Conservation (phyloP, 2,113 vertebrate genomes). For the Spheniscus mendiculus region DNA sequence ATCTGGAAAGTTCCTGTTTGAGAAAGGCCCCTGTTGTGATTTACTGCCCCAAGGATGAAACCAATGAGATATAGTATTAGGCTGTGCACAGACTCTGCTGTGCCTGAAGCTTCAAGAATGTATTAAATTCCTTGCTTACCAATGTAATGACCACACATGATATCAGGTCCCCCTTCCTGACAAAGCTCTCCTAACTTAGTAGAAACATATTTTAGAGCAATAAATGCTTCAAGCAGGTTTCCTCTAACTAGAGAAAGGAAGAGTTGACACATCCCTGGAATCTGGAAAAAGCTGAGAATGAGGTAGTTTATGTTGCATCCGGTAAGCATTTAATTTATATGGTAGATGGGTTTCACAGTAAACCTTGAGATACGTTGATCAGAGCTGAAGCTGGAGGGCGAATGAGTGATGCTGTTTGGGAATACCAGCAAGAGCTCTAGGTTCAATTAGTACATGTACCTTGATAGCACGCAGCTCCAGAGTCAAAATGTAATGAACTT, state of each 20-base stretch:
- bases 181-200: neutral
- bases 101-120: neutral
- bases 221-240: neutral
- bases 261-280: neutral
- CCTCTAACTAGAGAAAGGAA: neutral
- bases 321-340: neutral
- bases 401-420: neutral
- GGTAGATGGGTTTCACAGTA: neutral
- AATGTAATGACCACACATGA: neutral
- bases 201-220: neutral
- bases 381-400: neutral
- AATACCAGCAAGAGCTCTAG: neutral
- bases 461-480: neutral
- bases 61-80: neutral
- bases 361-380: neutral
- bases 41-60: neutral
- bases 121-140: neutral
- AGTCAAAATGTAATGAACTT: neutral
- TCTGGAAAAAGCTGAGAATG: neutral
- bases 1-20: neutral
- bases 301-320: neutral
- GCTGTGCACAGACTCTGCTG: neutral
- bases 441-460: fast-evolving
- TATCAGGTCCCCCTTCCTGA: neutral
- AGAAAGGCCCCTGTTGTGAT: neutral